phyloP scores from a whole-genome alignment of 2,113 vertebrate species.

The Cichladusa arquata region DNA sequence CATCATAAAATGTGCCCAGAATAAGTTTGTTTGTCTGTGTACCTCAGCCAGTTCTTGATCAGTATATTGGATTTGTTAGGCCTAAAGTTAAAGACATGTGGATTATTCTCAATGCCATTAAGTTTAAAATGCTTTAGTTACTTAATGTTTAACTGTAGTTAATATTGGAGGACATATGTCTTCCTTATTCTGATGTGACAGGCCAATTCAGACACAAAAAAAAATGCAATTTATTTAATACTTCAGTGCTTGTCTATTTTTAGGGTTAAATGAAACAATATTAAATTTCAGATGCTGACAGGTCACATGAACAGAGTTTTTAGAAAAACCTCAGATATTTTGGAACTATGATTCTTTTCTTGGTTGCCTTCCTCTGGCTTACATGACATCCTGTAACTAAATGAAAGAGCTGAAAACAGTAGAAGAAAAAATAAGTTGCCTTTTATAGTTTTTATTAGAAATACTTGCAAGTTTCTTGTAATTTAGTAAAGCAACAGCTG shows the following conservation, averaged over 20 bases:
- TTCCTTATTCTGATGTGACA: neutral
- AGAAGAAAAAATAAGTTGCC: neutral
- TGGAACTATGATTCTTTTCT: neutral
- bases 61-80: neutral
- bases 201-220: neutral
- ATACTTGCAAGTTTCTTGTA: neutral
- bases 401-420: neutral
- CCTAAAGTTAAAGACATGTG: neutral
- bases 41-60: neutral
- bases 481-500: slow-evolving; percentile 9
- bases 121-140: neutral
- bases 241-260: neutral
- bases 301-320: neutral
- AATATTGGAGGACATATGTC: neutral
- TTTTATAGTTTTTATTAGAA: neutral
- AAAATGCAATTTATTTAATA: neutral
- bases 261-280: neutral
- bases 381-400: neutral
- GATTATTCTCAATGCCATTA: neutral
- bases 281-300: neutral
- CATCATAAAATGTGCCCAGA: neutral
- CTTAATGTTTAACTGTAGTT: neutral
- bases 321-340: neutral
- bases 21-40: neutral
- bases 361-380: neutral